A percentile compares a stretch with the other conserved stretches of the same genome.
Evolutionary conservation across 2,888 invertebrate genomes (phyloP).

Genomic region (Ischnus inquisitorius): DNA sequence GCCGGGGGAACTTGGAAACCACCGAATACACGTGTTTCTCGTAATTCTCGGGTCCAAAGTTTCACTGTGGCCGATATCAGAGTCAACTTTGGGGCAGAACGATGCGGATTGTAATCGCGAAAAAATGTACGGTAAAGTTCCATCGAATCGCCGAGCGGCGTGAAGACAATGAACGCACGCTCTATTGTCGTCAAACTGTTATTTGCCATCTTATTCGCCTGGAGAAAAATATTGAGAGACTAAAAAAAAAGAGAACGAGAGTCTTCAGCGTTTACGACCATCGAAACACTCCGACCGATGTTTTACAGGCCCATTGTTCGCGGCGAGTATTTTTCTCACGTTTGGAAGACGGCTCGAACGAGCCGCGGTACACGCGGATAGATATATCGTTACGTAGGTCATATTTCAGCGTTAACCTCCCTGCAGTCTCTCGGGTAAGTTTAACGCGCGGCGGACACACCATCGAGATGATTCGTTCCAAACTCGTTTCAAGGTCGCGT

Average conservation of each 20-base stretch:
- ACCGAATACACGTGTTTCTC: slow-evolving; percentile 56
- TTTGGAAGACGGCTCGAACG: slow-evolving; percentile 35
- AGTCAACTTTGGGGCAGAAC: neutral
- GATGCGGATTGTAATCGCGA: too few species aligned
- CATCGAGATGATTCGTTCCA: slow-evolving; percentile 22
- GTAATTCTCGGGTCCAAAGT: slow-evolving; percentile 53
- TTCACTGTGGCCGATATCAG: neutral
- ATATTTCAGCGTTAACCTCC: slow-evolving; percentile 36
- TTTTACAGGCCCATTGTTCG: slow-evolving; percentile 59
- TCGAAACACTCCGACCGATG: slow-evolving; percentile 34
- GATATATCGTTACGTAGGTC: slow-evolving; percentile 44
- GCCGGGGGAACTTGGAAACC: neutral
- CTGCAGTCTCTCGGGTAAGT: slow-evolving; percentile 1
- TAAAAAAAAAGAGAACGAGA: slow-evolving; percentile 15
- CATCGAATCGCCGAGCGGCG: too few species aligned
- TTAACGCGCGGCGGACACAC: slow-evolving; percentile 28
- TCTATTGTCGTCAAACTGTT: too few species aligned
- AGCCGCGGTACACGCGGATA: slow-evolving; percentile 28
- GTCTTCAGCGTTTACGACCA: slow-evolving; percentile 25
- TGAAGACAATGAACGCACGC: too few species aligned
- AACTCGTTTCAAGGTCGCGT: neutral
- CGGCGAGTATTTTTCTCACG: slow-evolving; percentile 44
- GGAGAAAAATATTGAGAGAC: neutral
- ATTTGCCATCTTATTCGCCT: too few species aligned
- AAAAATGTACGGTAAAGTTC: too few species aligned